Evolutionary conservation across 30 jellyfish, hydroid and myxozoan genomes (phyloP), one percentile per base, ranked within the genome.

Genomic region (Aurelia sp.): DNA sequence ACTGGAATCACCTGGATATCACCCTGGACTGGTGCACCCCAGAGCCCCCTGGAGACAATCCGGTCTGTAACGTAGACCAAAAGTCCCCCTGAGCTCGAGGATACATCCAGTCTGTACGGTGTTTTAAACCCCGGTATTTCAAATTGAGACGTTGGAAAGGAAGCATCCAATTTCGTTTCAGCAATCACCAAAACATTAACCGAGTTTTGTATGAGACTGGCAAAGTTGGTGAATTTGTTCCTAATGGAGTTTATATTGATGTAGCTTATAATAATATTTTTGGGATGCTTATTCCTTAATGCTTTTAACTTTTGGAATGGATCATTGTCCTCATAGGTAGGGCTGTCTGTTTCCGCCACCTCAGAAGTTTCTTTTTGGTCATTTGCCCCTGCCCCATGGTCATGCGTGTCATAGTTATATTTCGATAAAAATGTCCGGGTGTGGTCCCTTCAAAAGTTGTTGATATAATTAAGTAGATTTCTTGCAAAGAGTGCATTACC

Each of bases 91-190:
- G 55, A 44, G 55, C 55, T 44, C 55, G 55, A 10, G 55, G 55
- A 44, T 44, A 44, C 55, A 44, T 44, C 55, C 55, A 44, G 55
- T 10, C 55, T 44, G 55, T 44, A 44, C 2, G 55, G 55, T 44
- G 55, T 44, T 44, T 44, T 44, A 44, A 44, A 44, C 15, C 55
- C 55, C 10, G 81, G 33, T 71, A 71, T 47, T 33, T 71, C 81
- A 40, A 59, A 59, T 40, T 22, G 89, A 78, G 65, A 15, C 35
- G 66, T 63, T 13, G 82, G 59, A 57, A 78, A 62, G 83, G 58
- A 11, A 17, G 15, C 44, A 80, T 80, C 85, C 73, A 65, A 37
- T 22, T 80, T 80, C 27, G 74, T 80, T 50, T 80, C 85, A 31
- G 72, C 82, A 59, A 77, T 74, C 73, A 58, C 73, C 73, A 74